Evolutionary conservation across 2,888 invertebrate species (phyloP), one percentile per base, ranked within the genome.

Genomic region (Napeogenes sylphis): DNA sequence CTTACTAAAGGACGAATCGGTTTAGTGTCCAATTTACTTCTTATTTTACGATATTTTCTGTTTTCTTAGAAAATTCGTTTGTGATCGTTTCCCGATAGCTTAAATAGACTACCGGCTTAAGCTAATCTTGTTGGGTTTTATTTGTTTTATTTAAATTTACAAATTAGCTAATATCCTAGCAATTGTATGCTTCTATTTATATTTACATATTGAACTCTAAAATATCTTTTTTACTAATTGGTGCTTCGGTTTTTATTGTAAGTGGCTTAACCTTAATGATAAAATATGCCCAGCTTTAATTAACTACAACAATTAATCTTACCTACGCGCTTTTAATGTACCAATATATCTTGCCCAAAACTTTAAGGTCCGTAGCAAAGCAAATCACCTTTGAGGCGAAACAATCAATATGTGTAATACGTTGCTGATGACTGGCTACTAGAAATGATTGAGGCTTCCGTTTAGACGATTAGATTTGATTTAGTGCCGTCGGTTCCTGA

Each of bases 401-500:
- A 75, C 72, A 73, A 81, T 82, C 82, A 82, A 81, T 81, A 81
- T 73, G 73, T 76, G 78, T 85, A 82, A 85, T 84, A 80, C 75
- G 79, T 80, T 68, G 69, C 63, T 81, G 82, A 83, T 82, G 82
- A 76, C 75, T 76, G 75, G 76, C 76, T 75, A 77, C 79, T 77
- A 78, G 78, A 76, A 82, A 80, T 76, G 75, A 79, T 78, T 73
- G 73, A 62, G 71, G 86, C 87, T 87, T 83, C 87, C 82, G 86
- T 85, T 71, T 77, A 76, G 75, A 73, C 79, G 78, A 84, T 87
- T 86, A 84, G 74, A 66, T 62, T 77, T 85, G 83, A 85, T 87
- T 87, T 87, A 87, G 84, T 73, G 73, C 68, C 71, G 55, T 62
- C 33, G 42, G 58, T 61, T 58, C 61, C 55, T 65, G 38, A 55